These are phyloP conservation scores for Yponomeuta sedellus DNA, from an alignment of 2,888 invertebrate genomes.

Conservation along the genomic window DNA sequence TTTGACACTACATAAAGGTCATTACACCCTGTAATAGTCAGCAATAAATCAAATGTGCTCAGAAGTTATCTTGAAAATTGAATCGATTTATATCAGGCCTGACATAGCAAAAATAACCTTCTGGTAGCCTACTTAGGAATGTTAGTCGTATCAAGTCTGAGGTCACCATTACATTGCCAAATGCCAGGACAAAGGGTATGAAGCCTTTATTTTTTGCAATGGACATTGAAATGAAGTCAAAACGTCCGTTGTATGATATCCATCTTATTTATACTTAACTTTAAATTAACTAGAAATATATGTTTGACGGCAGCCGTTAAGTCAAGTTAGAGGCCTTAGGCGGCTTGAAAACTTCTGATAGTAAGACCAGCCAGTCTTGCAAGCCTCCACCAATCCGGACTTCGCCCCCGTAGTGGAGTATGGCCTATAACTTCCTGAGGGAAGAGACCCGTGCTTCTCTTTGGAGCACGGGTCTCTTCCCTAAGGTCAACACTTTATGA, in stretches of 20 bases:
- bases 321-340: no score
- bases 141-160: not conserved
- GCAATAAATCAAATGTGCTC: not conserved
- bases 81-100: not conserved
- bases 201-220: not conserved
- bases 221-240: not conserved
- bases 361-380: no score
- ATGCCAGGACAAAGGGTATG: not conserved
- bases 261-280: no score
- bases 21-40: not conserved
- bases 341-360: no score
- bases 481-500: no score
- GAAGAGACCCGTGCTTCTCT: no score
- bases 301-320: no score
- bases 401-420: no score
- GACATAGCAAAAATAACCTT: not conserved
- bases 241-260: not conserved
- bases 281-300: no score
- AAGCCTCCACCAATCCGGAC: no score
- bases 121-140: not conserved
- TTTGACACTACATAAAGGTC: not conserved
- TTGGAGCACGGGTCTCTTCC: no score
- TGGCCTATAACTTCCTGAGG: no score
- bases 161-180: not conserved
- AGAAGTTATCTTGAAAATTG: not conserved